A percentile compares a stretch with the other conserved stretches of the same genome.
phyloP scores from a whole-genome alignment of 2,888 invertebrate genomes.

The Hydrotaea diabolus region DNA sequence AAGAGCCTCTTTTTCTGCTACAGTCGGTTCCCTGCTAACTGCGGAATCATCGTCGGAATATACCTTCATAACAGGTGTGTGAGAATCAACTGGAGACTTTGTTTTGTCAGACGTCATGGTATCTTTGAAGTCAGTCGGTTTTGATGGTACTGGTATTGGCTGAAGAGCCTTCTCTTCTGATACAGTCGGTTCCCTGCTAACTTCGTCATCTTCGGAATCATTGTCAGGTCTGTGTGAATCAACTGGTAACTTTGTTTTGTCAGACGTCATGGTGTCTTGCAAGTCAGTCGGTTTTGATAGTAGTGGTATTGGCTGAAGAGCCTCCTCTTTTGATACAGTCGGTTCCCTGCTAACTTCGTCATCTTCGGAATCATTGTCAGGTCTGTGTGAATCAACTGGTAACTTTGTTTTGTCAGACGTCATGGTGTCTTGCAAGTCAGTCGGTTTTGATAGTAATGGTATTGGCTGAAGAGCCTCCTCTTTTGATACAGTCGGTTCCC shows the following conservation, averaged over 20 bases:
- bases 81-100: neutral
- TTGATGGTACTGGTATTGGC: neutral
- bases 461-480: neutral
- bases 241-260: neutral
- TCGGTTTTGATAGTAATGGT: too few relatives aligned
- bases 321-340: neutral
- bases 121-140: neutral
- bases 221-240: neutral
- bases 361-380: constrained; percentile 44
- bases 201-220: neutral
- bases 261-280: neutral
- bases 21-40: too few relatives aligned
- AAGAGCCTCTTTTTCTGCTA: too few relatives aligned
- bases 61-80: neutral
- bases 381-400: too few relatives aligned
- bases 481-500: neutral
- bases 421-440: neutral
- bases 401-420: too few relatives aligned
- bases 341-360: neutral
- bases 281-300: neutral
- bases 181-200: neutral
- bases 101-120: neutral
- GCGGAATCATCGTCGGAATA: constrained; percentile 37
- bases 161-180: neutral
- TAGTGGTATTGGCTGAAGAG: neutral